Percentiles rank a stretch among this genome's conserved stretches.
phyloP scores from a whole-genome alignment of 2,797 vertebrate genomes.

The Halcyon badia region DNA sequence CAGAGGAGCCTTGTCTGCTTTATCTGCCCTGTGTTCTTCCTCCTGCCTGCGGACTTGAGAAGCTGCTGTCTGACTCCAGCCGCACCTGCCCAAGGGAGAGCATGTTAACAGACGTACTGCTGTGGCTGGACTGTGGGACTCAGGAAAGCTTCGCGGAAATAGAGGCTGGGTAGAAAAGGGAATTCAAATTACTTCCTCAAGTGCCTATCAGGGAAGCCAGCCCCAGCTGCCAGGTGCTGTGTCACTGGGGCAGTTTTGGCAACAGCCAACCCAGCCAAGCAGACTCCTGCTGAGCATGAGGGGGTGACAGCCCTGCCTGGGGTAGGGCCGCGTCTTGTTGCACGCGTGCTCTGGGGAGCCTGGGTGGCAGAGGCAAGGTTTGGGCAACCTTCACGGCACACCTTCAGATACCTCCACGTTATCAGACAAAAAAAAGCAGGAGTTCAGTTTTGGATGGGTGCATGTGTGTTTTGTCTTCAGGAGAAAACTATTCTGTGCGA shows the following conservation, averaged over 20 bases:
- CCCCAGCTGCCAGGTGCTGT: not conserved
- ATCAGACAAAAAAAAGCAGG: not conserved
- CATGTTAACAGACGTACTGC: accelerated
- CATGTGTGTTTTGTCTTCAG: accelerated
- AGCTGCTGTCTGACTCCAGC: not conserved
- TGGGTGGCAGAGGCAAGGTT: not conserved
- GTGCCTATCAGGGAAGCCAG: not conserved
- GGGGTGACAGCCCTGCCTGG: not conserved
- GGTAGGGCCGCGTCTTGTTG: accelerated
- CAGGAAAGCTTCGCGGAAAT: not conserved
- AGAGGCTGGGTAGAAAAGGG: not conserved
- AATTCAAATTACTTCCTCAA: not conserved
- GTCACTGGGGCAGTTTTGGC: accelerated
- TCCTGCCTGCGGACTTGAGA: not conserved
- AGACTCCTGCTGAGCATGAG: accelerated
- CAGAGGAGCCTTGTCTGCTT: not conserved
- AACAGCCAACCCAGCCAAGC: not conserved
- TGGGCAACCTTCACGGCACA: not conserved
- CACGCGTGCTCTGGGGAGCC: accelerated
- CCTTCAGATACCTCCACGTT: no score
- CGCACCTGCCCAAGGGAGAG: accelerated
- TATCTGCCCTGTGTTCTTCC: not conserved
- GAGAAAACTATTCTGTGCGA: not conserved
- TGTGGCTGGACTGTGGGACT: not conserved
- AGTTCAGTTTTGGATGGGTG: accelerated